These are phyloP conservation scores for Gymnarchus niloticus DNA, from an alignment of 2,113 vertebrate species.

Conservation along the genomic window DNA sequence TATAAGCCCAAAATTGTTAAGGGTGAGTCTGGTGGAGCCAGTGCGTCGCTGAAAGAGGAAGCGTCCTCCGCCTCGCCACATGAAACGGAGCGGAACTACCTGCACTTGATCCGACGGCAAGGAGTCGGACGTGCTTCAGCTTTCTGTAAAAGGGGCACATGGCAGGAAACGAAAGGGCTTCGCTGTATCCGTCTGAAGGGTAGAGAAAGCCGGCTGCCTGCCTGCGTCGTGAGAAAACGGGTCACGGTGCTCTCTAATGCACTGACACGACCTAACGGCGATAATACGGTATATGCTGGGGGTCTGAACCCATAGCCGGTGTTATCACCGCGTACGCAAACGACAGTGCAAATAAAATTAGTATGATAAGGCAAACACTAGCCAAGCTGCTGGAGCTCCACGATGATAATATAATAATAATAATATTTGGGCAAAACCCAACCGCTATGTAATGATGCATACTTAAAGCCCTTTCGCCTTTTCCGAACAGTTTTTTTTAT, in stretches of 20 bases:
- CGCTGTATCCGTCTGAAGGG: background rate
- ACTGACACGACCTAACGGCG: background rate
- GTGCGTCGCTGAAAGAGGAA: background rate
- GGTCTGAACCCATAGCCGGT: background rate
- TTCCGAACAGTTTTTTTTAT: background rate
- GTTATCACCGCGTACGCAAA: too few relatives aligned
- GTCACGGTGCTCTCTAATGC: background rate
- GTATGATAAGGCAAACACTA: too few relatives aligned
- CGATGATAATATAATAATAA: background rate
- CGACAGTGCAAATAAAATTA: too few relatives aligned
- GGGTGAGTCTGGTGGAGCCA: too few relatives aligned
- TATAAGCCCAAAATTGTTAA: too few relatives aligned
- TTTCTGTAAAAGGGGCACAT: background rate
- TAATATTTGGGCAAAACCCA: background rate
- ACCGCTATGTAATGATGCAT: background rate
- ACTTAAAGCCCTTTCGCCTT: background rate
- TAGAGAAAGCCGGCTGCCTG: background rate
- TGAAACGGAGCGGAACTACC: background rate
- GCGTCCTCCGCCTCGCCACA: background rate
- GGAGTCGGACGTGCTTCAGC: background rate
- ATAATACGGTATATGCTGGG: background rate
- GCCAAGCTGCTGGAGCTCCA: background rate
- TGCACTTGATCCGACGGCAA: background rate
- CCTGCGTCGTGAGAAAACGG: background rate
- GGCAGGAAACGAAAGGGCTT: background rate